Evolutionary conservation across 2,797 vertebrate species (phyloP), one percentile per base, ranked within the genome.

Genomic region (Telmatherina bonti): DNA sequence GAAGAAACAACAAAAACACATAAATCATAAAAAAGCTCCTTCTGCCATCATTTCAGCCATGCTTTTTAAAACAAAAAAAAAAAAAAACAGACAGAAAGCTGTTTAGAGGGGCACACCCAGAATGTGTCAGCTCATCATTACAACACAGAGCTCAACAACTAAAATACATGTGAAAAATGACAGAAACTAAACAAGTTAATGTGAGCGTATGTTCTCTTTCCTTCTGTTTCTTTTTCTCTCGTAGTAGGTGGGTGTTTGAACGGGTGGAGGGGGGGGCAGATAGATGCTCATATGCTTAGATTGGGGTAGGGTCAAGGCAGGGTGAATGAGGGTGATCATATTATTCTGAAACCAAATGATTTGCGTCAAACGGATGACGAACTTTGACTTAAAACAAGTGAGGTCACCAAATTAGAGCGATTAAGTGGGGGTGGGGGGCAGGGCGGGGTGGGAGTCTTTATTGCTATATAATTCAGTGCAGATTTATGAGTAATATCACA

Each of bases 391-490:
- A 67, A n/a, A 43, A 58, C 53, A 26, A 75, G 74, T 85, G 89
- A 86, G 77, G 79, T 89, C 88, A 90, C 76, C 76, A 77, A 90
- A 88, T 88, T 77, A 86, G 93, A 92, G 92, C 68, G 88, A 83
- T 91, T 87, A 85, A 86, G 92, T 66, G 52, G 53, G 63, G 65
- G 69, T 31, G 83, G 79, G 78, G 27, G 92, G 93, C 91, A 88
- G 93, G 75, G 79, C 36, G 88, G 91, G 94, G 94, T 90, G 92
- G 94, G 88, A 78, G 76, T 94, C 95, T 95, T 99, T 99, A 97
- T 99, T 98, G 96, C 96, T 99, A 96, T 96, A 95, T 95, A 96
- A 97, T 96, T 99, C 97, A 98, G 97, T 99, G 98, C 97, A 98
- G 97, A 94, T 96, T 96, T 92, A 94, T 95, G 95, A 97, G 96